These are phyloP conservation scores for Syncerus caffer DNA, from an alignment of 2,797 vertebrate species.

Conservation along the genomic window DNA sequence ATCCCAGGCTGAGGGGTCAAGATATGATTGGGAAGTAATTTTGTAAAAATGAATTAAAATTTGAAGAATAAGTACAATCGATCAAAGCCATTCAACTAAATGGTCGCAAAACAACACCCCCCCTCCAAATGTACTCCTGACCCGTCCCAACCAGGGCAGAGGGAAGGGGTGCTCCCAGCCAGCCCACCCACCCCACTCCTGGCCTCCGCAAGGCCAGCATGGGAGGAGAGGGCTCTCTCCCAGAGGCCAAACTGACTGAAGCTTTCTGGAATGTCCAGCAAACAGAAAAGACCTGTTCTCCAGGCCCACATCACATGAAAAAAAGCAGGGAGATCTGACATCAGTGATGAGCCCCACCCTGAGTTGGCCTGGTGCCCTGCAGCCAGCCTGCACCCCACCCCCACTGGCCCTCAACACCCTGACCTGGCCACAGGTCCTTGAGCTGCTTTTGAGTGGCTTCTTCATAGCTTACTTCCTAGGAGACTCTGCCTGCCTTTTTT, in stretches of 20 bases:
- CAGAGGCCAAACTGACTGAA: conserved; percentile 42
- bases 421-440: neutral
- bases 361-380: neutral
- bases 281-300: conserved; percentile 16
- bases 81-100: conserved; percentile 38
- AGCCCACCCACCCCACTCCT: neutral
- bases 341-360: neutral
- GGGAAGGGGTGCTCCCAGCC: neutral
- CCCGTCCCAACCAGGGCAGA: neutral
- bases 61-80: conserved; percentile 28
- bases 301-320: neutral
- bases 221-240: neutral
- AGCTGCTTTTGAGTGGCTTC: neutral
- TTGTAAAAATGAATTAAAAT: conserved; percentile 69
- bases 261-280: conserved; percentile 35
- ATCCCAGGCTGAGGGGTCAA: conserved; percentile 62
- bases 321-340: neutral
- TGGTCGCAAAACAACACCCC: neutral
- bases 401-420: neutral
- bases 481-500: neutral
- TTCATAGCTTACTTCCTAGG: neutral
- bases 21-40: conserved; percentile 64
- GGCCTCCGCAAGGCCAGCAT: neutral
- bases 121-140: neutral
- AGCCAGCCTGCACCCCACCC: neutral